A percentile compares a stretch with the other conserved stretches of the same genome.
Conservation (phyloP, 1,140 invertebrate species). For the Heliconius melpomene region DNA sequence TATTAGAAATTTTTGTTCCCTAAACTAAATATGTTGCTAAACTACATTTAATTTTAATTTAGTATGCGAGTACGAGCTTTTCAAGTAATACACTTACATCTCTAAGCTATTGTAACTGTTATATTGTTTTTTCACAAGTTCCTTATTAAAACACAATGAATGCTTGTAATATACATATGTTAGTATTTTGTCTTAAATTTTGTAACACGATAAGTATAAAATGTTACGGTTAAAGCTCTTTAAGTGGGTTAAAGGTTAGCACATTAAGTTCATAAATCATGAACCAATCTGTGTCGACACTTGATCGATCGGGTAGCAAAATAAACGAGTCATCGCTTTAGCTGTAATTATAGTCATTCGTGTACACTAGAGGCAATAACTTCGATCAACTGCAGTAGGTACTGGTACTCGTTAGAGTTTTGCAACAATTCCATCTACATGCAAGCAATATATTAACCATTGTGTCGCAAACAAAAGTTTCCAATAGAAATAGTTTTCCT, state of each 20-base stretch:
- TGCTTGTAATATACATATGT: background rate
- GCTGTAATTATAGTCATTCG: constrained; percentile 51
- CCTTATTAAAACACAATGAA: background rate
- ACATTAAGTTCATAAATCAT: constrained; percentile 60
- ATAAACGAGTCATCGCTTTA: constrained; percentile 52
- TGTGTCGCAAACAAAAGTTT: constrained; percentile 68
- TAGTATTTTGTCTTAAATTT: background rate
- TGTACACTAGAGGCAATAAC: constrained; percentile 50
- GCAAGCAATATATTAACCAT: constrained; percentile 66
- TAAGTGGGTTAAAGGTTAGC: constrained; percentile 45
- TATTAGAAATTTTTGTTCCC: too few species aligned
- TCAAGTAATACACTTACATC: background rate
- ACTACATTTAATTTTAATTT: too few species aligned
- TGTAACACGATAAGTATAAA: constrained; percentile 25
- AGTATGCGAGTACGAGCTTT: background rate
- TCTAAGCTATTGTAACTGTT: background rate
- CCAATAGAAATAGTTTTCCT: constrained; percentile 60
- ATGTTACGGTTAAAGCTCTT: constrained; percentile 30
- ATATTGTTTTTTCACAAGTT: background rate
- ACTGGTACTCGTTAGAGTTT: constrained; percentile 66
- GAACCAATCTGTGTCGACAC: constrained; percentile 52
- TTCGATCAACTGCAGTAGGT: constrained; percentile 58
- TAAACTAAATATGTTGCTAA: too few species aligned
- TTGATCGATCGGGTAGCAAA: constrained; percentile 59
- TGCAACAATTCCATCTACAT: constrained; percentile 44